A percentile compares a stretch with the other conserved stretches of the same genome.
Conservation (phyloP, 2,888 invertebrate species). For the Teinopalpus imperialis region DNA sequence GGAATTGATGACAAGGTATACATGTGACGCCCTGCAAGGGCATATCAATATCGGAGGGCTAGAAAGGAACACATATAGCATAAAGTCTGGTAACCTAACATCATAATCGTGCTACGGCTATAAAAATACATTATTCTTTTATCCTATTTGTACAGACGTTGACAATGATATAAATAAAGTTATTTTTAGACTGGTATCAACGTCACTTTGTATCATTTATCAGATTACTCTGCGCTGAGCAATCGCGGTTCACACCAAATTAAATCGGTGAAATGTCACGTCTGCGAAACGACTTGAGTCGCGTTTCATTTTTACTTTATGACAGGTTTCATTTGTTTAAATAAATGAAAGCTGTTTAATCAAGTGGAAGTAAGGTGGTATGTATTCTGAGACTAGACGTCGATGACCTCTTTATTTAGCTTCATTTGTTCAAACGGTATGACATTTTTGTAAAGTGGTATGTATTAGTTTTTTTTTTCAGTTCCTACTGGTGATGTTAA, state of each 20-base stretch:
- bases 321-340: slow-evolving; percentile 12
- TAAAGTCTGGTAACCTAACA: no score
- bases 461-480: no score
- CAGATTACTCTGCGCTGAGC: slow-evolving; percentile 1
- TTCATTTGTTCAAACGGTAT: slow-evolving; percentile 2
- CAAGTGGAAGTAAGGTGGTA: slow-evolving; percentile 11
- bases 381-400: neutral
- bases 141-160: no score
- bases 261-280: slow-evolving; percentile 9
- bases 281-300: neutral
- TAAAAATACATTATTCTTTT: no score
- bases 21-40: no score
- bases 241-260: slow-evolving; percentile 12
- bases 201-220: slow-evolving; percentile 4
- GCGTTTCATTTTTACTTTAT: slow-evolving; percentile 9
- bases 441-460: no score
- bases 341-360: slow-evolving; percentile 11
- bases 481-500: no score
- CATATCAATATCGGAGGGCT: no score
- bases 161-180: no score
- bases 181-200: neutral
- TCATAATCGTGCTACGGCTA: no score
- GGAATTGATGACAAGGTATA: no score
- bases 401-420: neutral
- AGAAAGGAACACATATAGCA: no score